Evolutionary conservation across 2,797 vertebrate genomes (phyloP), one percentile per base, ranked within the genome.

Genomic region (Cetoscarus ocellatus): DNA sequence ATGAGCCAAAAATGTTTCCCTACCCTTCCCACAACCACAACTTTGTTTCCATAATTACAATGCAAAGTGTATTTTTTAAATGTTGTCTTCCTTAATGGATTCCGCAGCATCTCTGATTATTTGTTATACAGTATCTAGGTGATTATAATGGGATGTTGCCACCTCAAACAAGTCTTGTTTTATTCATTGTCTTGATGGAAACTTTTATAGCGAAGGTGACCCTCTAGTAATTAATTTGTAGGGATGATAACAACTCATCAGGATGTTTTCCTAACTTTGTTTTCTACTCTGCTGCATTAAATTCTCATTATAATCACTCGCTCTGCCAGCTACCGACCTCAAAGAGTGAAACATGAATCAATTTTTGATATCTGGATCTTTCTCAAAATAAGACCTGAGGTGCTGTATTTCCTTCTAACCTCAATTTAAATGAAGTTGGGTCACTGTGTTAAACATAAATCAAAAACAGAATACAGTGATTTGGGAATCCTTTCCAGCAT

Each of bases 21-120:
- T n/a, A n/a, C n/a, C 52, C 43, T 7, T 43, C 76, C 67, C 42
- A 2, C 11, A 68, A 67, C 63, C 77, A 61, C 7, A 15, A 10
- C 42, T 50, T 10, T 18, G 12, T 45, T 27, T 66, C 68, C 47
- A 48, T 27, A 51, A 58, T 67, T 44, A 67, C 17, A 60, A 71
- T 73, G 38, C 17, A 69, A 70, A 67, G 44, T 61, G 35, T 64
- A 59, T 66, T 61, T 52, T n/a, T 71, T 64, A 54, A 72, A 67
- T 75, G 68, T 73, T 75, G 44, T 10, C 67, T 71, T 86, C 61
- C 86, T 84, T 73, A 86, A 89, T 87, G 13, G 67, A 89, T 87
- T 83, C 72, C 77, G 75, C n/a, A 50, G 71, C 68, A 54, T 55
- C 57, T 49, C 73, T 83, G 75, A 82, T 85, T 78, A 65, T 55